Conservation (phyloP, 2,888 invertebrate genomes). For the Tachina grossa region DNA sequence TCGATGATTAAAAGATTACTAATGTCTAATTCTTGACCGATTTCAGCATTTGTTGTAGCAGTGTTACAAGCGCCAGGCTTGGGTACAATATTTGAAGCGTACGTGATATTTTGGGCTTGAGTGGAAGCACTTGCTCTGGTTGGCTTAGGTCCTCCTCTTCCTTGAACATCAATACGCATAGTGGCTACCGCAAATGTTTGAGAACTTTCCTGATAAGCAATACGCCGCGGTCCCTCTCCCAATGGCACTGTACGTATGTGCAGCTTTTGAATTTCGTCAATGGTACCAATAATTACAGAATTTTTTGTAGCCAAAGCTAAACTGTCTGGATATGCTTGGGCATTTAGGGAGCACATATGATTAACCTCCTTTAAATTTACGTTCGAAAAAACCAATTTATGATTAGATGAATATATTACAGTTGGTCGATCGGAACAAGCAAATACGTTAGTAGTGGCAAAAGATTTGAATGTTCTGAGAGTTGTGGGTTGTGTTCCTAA, state of each 20-base stretch:
- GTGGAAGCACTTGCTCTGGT: slow-evolving; percentile 90
- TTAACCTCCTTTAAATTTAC: slow-evolving; percentile 97
- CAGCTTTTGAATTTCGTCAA: slow-evolving; percentile 98
- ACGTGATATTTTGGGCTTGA: slow-evolving; percentile 87
- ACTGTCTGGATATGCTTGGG: slow-evolving; percentile 96
- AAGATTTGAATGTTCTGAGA: slow-evolving; percentile 93
- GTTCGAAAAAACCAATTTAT: slow-evolving; percentile 99
- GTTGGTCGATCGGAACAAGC: slow-evolving; percentile 99
- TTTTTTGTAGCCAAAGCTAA: slow-evolving; percentile 82
- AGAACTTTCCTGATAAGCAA: slow-evolving; percentile 96
- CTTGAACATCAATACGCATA: slow-evolving; percentile 93
- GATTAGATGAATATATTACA: slow-evolving; percentile 99
- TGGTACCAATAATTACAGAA: slow-evolving; percentile 93
- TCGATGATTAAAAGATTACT: slow-evolving; percentile 95
- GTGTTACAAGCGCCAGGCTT: slow-evolving; percentile 83
- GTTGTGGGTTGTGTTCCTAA: slow-evolving; percentile 98
- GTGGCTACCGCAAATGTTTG: slow-evolving; percentile 97
- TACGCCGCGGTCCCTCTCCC: slow-evolving; percentile 96
- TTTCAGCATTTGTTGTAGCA: slow-evolving; percentile 81
- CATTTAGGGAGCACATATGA: slow-evolving; percentile 98
- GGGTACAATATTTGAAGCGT: slow-evolving; percentile 84
- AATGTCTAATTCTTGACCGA: slow-evolving; percentile 93
- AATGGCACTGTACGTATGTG: slow-evolving; percentile 98
- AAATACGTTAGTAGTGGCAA: slow-evolving; percentile 97
- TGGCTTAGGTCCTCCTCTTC: slow-evolving; percentile 87